Evolutionary conservation across 2,888 invertebrate species (phyloP).

Genomic region (Vanessa cardui): DNA sequence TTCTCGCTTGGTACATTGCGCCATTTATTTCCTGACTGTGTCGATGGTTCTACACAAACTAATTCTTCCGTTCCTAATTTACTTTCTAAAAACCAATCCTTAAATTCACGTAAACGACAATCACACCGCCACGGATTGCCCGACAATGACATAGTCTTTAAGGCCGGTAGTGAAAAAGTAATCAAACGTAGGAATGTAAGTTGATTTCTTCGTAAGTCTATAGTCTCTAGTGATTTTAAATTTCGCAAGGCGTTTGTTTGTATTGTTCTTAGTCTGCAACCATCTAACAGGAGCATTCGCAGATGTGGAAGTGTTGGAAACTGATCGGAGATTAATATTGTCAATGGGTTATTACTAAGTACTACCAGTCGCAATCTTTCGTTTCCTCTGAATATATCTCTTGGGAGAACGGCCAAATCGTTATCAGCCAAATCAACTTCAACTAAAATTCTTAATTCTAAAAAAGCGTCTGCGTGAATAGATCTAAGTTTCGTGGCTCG

Average conservation of each 20-base stretch:
- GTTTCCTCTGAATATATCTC: slow-evolving; percentile 92
- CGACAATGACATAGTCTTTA: slow-evolving; percentile 91
- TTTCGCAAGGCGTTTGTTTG: slow-evolving; percentile 90
- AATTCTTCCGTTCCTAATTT: slow-evolving; percentile 90
- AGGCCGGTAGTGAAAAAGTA: slow-evolving; percentile 86
- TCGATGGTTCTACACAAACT: slow-evolving; percentile 87
- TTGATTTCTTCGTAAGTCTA: slow-evolving; percentile 91
- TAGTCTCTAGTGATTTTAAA: slow-evolving; percentile 87
- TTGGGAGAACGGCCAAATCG: slow-evolving; percentile 87
- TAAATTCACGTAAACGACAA: slow-evolving; percentile 91
- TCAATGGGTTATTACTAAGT: slow-evolving; percentile 92
- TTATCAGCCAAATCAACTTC: slow-evolving; percentile 95
- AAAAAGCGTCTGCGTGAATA: slow-evolving; percentile 92
- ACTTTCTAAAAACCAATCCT: slow-evolving; percentile 91
- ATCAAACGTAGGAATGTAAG: slow-evolving; percentile 85
- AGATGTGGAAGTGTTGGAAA: slow-evolving; percentile 92
- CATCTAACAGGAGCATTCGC: slow-evolving; percentile 90
- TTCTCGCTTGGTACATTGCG: slow-evolving; percentile 88
- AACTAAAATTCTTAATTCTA: slow-evolving; percentile 91
- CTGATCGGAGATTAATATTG: slow-evolving; percentile 87
- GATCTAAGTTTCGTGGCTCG: slow-evolving; percentile 88
- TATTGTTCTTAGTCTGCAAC: slow-evolving; percentile 89
- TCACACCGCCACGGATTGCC: slow-evolving; percentile 96
- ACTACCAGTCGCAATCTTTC: slow-evolving; percentile 90
- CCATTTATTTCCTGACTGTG: slow-evolving; percentile 88